These are phyloP conservation scores for Meleagris gallopavo DNA, from an alignment of 2,113 vertebrate genomes.

Conservation along the genomic window DNA sequence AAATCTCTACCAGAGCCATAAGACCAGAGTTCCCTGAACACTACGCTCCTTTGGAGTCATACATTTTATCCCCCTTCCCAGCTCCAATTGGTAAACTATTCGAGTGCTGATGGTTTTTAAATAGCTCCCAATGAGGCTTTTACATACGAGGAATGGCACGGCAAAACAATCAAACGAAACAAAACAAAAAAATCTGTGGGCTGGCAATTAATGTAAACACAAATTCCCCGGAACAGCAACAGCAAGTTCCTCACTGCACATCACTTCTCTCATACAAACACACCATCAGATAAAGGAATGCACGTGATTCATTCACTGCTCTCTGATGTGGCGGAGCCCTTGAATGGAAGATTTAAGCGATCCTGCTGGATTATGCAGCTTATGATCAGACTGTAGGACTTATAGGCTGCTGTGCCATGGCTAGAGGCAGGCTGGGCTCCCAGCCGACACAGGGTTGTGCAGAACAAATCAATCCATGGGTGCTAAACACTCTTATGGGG, in stretches of 20 bases:
- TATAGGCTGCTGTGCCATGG: neutral
- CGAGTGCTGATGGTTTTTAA: slow-evolving; percentile 51
- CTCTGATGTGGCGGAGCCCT: slow-evolving; percentile 49
- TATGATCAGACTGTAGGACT: neutral
- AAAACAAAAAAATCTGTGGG: slow-evolving; percentile 14
- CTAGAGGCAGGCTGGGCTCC: neutral
- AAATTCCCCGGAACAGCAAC: slow-evolving; percentile 60
- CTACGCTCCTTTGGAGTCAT: neutral
- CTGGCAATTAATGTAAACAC: slow-evolving; percentile 62
- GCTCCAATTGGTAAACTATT: slow-evolving; percentile 27
- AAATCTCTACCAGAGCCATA: neutral
- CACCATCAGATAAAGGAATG: slow-evolving; percentile 56
- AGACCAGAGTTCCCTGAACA: neutral
- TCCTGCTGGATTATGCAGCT: neutral
- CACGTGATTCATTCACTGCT: slow-evolving; percentile 47
- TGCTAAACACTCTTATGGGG: neutral
- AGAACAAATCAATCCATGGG: neutral
- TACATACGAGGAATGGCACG: neutral
- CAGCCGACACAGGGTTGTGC: neutral
- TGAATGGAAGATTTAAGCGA: neutral
- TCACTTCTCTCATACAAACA: slow-evolving; percentile 58
- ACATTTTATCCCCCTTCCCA: neutral
- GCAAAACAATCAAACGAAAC: neutral
- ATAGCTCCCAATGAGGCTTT: slow-evolving; percentile 55
- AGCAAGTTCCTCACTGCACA: slow-evolving; percentile 52